phyloP scores from a whole-genome alignment of 2,797 vertebrate species.

The Ficedula albicollis region DNA sequence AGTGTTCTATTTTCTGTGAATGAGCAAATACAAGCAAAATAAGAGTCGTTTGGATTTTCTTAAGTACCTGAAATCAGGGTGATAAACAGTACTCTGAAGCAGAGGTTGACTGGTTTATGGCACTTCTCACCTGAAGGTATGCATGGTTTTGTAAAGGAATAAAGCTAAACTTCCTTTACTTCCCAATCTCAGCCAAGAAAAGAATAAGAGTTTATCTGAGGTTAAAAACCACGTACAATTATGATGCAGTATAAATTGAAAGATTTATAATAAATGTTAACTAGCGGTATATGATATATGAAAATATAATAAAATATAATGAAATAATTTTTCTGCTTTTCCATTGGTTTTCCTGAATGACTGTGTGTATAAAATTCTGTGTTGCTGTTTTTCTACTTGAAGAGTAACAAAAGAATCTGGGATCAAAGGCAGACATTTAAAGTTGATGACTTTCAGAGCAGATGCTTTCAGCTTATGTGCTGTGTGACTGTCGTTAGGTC shows the following conservation, averaged over 20 bases:
- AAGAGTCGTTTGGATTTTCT: neutral
- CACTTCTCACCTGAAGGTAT: neutral
- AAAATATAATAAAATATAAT: neutral
- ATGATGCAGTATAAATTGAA: neutral
- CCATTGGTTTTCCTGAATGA: neutral
- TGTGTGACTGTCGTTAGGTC: neutral
- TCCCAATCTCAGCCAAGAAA: neutral
- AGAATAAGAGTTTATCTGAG: neutral
- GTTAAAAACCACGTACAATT: neutral
- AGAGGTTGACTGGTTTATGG: neutral
- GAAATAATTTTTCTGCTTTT: neutral
- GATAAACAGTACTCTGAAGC: neutral
- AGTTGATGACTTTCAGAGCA: neutral
- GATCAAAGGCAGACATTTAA: neutral
- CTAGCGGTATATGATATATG: neutral
- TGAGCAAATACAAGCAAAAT: neutral
- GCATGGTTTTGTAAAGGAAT: neutral
- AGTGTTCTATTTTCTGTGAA: neutral
- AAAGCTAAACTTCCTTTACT: neutral
- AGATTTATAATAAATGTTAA: neutral
- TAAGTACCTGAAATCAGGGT: neutral
- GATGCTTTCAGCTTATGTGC: neutral
- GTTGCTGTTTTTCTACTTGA: neutral
- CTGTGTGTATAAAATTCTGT: neutral
- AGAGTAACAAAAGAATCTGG: neutral